Evolutionary conservation across 23 tunicate genomes (phyloP), one percentile per base, ranked within the genome.

Genomic region (Corella eumyota): DNA sequence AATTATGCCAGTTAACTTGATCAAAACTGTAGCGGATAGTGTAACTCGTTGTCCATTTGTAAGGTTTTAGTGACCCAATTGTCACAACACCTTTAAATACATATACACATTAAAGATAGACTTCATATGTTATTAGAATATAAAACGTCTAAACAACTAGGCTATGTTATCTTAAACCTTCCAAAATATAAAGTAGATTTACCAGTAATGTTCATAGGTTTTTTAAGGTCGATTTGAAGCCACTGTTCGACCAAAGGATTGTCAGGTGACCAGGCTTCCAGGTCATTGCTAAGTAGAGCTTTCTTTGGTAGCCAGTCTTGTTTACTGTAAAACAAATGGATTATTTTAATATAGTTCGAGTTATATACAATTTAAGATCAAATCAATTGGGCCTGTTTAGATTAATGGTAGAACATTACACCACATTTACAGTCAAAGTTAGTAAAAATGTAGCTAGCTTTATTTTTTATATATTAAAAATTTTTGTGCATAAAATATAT

Each of bases 261-360:
- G 50, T 30, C 66, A n/a, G 96, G 96, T 4, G 70, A 50, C 96
- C 96, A 88, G 2, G 81, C 81, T 9, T 60, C 71, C 21, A 33
- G 37, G 25, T 48, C 36, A 7, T 52, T 25, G 34, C 54, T 47
- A 55, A 88, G 44, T 9, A 69, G 34, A 1, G 77, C 96, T 22
- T 69, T 62, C 2, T 66, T 32, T 0, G 96, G 96, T 24, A 0
- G 25, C 79, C 79, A 86, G 21, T 21, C 48, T 20, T 70, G 45
- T 15, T 11, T 11, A 36, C 82, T 66, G 60, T 4, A 22, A 64
- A 37, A 30, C 9, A 66, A 13, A 24, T 30, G 65, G 9, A 19
- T 25, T 29, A 25, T 7, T 11, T 40, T 40, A n/a, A n/a, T n/a
- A n/a, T n/a, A n/a, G n/a, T n/a, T n/a, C n/a, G n/a, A n/a, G n/a